Base-by-base conservation (phyloP, 2,888 invertebrate genomes). In the Lagria hirta region DNA sequence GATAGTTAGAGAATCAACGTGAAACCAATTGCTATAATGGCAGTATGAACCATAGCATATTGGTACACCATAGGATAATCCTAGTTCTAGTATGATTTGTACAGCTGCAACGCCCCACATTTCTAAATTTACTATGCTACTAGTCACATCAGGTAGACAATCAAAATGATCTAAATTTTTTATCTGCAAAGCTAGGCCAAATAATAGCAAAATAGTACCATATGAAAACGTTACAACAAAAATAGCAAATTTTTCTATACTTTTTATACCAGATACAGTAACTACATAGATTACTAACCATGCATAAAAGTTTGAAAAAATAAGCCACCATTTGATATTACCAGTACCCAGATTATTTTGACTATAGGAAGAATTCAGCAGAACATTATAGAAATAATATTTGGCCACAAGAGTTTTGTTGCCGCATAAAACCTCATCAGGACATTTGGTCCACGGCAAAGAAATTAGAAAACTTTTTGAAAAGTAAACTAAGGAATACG, bases 41-140 rank as follows among this genome's bases (percentile, higher is more conserved):
- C 49, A 49, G 13, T 28, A 49, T 11, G 49, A 49, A 7, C 33
- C 49, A 18, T 42, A 49, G 11, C 29, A 36, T 13, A 49, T n/a
- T 1, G 49, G 59, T 0, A 73, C 66, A 0, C 75, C 75, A 49
- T 74, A 73, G 1, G 68, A 65, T 0, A 74, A 59, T 0, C 70
- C 60, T 68, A 74, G 69, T 54, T 75, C 67, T 6, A 76, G 38
- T 1, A 75, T 58, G 0, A 72, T 57, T 47, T 71, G 75, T 50
- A 75, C 75, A 12, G 73, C 54, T 1, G 75, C 75, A 24, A 72
- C 69, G 1, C 71, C 69, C 75, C 75, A 76, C 22, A 76, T 68
- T 74, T 75, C 58, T 8, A 60, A 3, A 33, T 36, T 15, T 8
- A 45, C 26, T 3, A 40, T 11, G 13, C 14, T 18, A 18, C 5